Evolutionary conservation across 2,888 invertebrate genomes (phyloP).

Genomic region (Andrena minutula): DNA sequence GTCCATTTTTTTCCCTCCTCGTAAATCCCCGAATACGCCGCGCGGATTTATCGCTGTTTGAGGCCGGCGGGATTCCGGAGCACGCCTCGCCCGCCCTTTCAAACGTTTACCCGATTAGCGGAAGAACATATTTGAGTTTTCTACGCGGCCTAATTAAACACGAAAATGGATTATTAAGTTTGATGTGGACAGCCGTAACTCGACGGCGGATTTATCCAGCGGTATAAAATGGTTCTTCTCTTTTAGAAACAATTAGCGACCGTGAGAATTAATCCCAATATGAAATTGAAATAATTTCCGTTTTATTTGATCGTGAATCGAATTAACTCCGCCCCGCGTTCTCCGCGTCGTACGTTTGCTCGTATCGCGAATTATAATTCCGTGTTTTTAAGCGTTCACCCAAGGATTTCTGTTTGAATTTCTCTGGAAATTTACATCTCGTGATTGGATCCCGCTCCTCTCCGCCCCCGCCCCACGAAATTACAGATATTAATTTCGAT

Average conservation of each 20-base stretch:
- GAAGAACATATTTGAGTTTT: conserved; percentile 29
- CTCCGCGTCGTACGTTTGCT: neutral
- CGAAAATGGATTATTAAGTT: conserved; percentile 29
- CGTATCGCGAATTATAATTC: conserved; percentile 23
- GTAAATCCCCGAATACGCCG: neutral
- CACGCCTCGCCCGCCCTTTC: neutral
- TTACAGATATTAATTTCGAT: conserved; percentile 43
- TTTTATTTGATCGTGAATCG: conserved; percentile 30
- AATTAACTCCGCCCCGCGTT: conserved; percentile 24
- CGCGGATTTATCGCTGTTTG: neutral
- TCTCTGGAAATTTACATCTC: conserved; percentile 30
- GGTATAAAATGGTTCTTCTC: neutral
- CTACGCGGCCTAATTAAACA: conserved; percentile 8
- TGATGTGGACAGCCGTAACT: neutral
- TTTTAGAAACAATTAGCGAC: conserved; percentile 7
- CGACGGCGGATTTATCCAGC: conserved; percentile 3
- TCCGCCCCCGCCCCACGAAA: neutral
- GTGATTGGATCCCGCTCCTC: conserved; percentile 8
- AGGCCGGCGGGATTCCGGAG: neutral
- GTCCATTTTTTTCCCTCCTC: conserved; percentile 5
- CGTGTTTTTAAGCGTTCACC: neutral
- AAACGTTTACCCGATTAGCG: conserved; percentile 1
- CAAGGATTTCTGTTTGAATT: neutral
- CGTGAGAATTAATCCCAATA: conserved; percentile 19
- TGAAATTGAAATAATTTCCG: conserved; percentile 25